Base-by-base conservation (phyloP, 2,797 vertebrate genomes). In the Gallinago stenura region DNA sequence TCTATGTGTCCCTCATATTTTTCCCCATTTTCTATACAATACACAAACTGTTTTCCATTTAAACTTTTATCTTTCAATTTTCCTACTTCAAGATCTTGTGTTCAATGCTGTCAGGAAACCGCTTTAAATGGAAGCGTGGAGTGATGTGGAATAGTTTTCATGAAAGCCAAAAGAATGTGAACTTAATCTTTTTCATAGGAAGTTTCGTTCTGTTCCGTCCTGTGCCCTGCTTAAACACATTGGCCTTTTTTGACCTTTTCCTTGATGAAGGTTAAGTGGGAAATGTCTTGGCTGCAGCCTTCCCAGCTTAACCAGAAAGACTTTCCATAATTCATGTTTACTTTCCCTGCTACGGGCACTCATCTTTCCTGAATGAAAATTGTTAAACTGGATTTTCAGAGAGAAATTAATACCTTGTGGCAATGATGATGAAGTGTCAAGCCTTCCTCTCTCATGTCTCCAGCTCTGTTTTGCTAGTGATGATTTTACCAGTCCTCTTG, bases 211-310 rank as follows among this genome's bases (percentile, higher is more conserved):
- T 90, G 6, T 72, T 85, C 71, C 4, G 4, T 93, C 73, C 51
- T 83, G 54, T 93, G 58, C 57, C 80, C 57, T 81, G 25, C 82
- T 91, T 96, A 91, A 92, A 87, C 46, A 83, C 10, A 14, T 56
- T 90, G 82, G 37, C 89, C 83, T 95, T 88, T 95, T 85, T 72
- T 94, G 94, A 95, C 77, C 87, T 95, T 82, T 93, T 91, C 21
- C 76, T 82, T 88, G 58, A 83, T 60, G 90, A 91, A 82, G 54
- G 85, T 88, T 95, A 86, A 91, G 77, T 87, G 80, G 77, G 77
- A 87, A 87, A 54, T 79, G 87, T 64, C 53, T 91, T 76, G 48
- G 41, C 71, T 91, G 57, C 39, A 85, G 60, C 61, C 60, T 85
- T 83, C 76, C 85, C 48, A 94, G 51, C 30, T 89, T 93, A 90